Conservation (phyloP, 2,113 vertebrate genomes). For the Calyptommatus sinebrachiatus region DNA sequence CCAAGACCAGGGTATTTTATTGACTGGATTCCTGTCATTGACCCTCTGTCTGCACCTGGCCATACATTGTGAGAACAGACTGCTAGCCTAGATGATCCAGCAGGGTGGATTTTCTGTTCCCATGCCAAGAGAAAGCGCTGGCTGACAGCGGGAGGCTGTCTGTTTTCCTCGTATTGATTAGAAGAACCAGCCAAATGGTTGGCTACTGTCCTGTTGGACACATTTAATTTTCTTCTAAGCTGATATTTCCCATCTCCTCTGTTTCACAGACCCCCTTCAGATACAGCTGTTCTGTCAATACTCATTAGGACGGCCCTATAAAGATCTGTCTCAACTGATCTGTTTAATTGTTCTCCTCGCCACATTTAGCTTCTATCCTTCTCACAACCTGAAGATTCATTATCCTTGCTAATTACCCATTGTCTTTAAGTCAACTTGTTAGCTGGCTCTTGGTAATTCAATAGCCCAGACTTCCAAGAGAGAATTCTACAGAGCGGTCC, state of each 20-base stretch:
- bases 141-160: too few species aligned
- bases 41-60: too few species aligned
- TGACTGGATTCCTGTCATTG: too few species aligned
- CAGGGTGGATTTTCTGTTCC: too few species aligned
- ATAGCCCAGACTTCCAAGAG: conserved; percentile 11
- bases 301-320: conserved; percentile 31
- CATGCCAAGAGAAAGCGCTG: too few species aligned
- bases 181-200: background rate
- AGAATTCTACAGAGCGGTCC: too few species aligned
- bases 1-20: too few species aligned
- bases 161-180: background rate
- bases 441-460: conserved; percentile 40
- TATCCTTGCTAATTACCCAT: conserved; percentile 46
- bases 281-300: conserved; percentile 38
- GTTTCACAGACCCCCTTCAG: background rate
- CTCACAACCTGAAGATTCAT: conserved; percentile 46
- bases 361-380: conserved; percentile 39
- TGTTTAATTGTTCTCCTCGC: conserved; percentile 49
- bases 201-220: too few species aligned
- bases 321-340: conserved; percentile 44
- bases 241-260: background rate
- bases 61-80: too few species aligned
- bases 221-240: background rate
- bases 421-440: conserved; percentile 33
- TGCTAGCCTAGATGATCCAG: too few species aligned